Evolutionary conservation across 1,140 invertebrate genomes (phyloP), one percentile per base, ranked within the genome.

Genomic region (Brachionus rubens): DNA sequence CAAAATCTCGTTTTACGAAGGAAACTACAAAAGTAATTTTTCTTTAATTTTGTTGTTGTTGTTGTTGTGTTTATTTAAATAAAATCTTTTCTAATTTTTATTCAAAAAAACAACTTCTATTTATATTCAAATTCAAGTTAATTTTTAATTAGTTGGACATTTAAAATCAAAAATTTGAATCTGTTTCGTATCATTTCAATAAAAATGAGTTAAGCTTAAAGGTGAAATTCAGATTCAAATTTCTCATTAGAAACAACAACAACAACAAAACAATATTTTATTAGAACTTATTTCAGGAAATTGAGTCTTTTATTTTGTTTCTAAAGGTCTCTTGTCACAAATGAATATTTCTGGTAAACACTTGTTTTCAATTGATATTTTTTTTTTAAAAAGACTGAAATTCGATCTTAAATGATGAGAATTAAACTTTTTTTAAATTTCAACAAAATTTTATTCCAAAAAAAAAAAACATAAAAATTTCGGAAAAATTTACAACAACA

Each of bases 1-100:
- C 68, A 72, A 72, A 72, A 72, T 54, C 68, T 54, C 68, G 68
- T 72, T 72, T 48, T 54, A 72, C 68, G 68, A 72, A 72, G 68
- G 68, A 3, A 72, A 72, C 43, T 65, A 41, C 59, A 65, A 65
- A 65, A 36, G 41, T 24, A 59, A 6, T 40, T 62, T 62, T 62
- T 62, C 7, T 10, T 1, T 40, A 40, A 19, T 40, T 65, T 41
- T 28, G 41, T 65, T 9, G n/a, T 65, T 46, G 12, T 41, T 65
- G 7, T 40, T 65, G n/a, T n/a, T n/a, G n/a, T n/a, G n/a, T n/a
- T n/a, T n/a, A n/a, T n/a, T n/a, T n/a, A n/a, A n/a, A n/a, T n/a
- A n/a, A n/a, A n/a, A n/a, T n/a, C n/a, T n/a, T n/a, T n/a, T n/a
- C n/a, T n/a, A n/a, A n/a, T n/a, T n/a, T n/a, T n/a, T n/a, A n/a